Evolutionary conservation across 2,888 invertebrate genomes (phyloP).

Genomic region (Digitonthophagus gazella): DNA sequence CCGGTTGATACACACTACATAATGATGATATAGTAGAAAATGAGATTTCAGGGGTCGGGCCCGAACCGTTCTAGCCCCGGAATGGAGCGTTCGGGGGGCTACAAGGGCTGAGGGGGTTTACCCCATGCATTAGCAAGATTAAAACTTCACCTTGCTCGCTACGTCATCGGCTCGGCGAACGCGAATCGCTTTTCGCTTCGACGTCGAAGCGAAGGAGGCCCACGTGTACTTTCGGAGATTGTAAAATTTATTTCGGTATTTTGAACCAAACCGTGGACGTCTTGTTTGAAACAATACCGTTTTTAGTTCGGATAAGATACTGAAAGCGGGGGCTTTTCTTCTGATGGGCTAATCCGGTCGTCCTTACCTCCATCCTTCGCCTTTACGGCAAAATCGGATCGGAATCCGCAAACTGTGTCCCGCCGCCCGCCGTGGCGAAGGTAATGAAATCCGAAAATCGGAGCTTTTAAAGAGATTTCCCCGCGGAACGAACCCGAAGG

Average conservation of each 20-base stretch:
- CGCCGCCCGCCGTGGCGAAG: slow-evolving; percentile 22
- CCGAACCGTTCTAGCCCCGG: not conserved
- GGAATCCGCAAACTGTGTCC: slow-evolving; percentile 18
- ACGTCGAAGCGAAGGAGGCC: not conserved
- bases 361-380: not conserved
- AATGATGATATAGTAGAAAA: slow-evolving; percentile 24
- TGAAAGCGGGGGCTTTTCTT: no score
- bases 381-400: slow-evolving; percentile 15
- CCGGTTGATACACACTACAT: slow-evolving; percentile 17
- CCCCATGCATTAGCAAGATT: slow-evolving; percentile 36
- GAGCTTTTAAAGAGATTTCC: slow-evolving; percentile 42
- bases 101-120: slow-evolving; percentile 30
- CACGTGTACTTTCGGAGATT: not conserved
- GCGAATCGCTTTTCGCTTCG: not conserved
- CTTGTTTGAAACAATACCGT: not conserved
- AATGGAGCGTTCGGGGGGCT: slow-evolving; percentile 16
- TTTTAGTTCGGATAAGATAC: not conserved
- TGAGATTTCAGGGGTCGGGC: slow-evolving; percentile 22
- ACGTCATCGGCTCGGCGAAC: slow-evolving; percentile 15
- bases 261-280: no score
- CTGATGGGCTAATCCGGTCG: no score
- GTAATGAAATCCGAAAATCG: slow-evolving; percentile 42
- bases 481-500: slow-evolving; percentile 36
- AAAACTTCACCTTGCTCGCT: slow-evolving; percentile 31
- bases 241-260: not conserved